Evolutionary conservation across 1,140 invertebrate genomes (phyloP).

Genomic region (Nephila pilipes): DNA sequence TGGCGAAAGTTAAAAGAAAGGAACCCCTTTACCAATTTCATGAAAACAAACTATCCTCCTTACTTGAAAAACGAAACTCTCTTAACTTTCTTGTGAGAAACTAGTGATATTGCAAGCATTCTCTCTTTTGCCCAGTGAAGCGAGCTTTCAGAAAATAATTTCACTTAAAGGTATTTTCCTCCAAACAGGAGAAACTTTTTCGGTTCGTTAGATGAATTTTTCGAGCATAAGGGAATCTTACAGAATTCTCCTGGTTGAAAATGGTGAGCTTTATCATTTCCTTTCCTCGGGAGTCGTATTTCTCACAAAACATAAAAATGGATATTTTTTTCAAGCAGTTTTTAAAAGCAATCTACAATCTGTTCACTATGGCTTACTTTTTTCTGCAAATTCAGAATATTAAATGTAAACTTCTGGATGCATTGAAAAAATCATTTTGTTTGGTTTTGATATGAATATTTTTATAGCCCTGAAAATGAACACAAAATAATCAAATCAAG

Average conservation of each 20-base stretch:
- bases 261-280: background rate
- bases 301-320: background rate
- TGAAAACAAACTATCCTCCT: background rate
- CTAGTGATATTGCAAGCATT: background rate
- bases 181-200: constrained; percentile 14
- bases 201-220: constrained; percentile 51
- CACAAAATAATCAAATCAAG: too few species aligned
- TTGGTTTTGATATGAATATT: too few species aligned
- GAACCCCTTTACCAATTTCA: background rate
- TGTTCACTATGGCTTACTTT: background rate
- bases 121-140: constrained; percentile 17
- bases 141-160: constrained; percentile 43
- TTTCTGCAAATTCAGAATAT: too few species aligned
- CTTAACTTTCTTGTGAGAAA: background rate
- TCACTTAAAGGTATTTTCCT: constrained; percentile 28
- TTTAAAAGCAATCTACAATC: background rate
- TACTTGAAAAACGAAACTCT: constrained; percentile 10
- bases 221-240: background rate
- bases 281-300: background rate
- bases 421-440: too few species aligned
- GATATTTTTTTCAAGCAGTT: background rate
- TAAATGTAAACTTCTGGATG: too few species aligned
- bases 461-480: too few species aligned
- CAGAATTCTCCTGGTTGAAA: background rate
- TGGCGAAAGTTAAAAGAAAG: background rate